These are phyloP conservation scores for Chloroclysta siterata DNA, from an alignment of 2,888 invertebrate genomes.

Conservation along the genomic window DNA sequence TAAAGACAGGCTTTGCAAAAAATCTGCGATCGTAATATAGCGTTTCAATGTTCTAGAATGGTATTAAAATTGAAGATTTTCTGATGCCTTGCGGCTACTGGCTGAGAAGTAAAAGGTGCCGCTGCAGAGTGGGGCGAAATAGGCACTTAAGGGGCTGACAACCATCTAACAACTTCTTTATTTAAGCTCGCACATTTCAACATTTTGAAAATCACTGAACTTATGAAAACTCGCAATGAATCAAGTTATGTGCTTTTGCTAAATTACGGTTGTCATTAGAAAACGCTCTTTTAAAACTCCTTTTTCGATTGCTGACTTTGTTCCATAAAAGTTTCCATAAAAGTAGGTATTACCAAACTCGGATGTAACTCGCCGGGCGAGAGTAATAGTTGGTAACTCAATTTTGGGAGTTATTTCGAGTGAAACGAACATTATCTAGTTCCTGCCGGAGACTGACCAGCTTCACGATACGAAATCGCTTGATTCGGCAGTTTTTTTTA, in stretches of 20 bases:
- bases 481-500: conserved; percentile 1
- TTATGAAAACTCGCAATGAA: background rate
- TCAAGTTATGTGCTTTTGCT: too few species aligned
- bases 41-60: too few species aligned
- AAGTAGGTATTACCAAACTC: conserved; percentile 36
- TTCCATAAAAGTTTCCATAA: conserved; percentile 45
- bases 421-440: conserved; percentile 66
- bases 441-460: conserved; percentile 46
- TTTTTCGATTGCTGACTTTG: conserved; percentile 19
- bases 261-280: background rate
- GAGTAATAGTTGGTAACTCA: conserved; percentile 63
- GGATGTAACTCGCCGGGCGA: conserved; percentile 44
- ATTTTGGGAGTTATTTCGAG: conserved; percentile 72
- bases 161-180: too few species aligned
- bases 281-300: background rate
- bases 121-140: too few species aligned
- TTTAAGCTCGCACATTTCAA: too few species aligned
- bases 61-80: too few species aligned
- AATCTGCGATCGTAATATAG: too few species aligned
- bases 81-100: too few species aligned
- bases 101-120: too few species aligned
- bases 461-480: conserved; percentile 17
- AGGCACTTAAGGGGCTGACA: too few species aligned
- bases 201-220: too few species aligned
- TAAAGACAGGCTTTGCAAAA: too few species aligned